These are phyloP conservation scores for Tetanocera ferruginea DNA, from an alignment of 2,888 invertebrate species.

Conservation along the genomic window DNA sequence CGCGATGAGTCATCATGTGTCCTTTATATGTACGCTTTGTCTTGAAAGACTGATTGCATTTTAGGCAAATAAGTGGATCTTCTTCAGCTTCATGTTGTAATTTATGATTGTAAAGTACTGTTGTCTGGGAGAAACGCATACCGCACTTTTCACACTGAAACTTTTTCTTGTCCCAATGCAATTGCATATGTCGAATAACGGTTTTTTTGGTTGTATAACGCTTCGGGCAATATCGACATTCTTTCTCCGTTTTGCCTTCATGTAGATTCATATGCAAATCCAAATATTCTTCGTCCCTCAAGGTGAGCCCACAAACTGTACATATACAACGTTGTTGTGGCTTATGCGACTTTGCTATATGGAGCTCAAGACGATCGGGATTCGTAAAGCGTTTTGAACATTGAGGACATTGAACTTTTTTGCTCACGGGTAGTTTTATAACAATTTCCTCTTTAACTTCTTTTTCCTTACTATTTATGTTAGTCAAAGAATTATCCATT, in stretches of 20 bases:
- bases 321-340: slow-evolving; percentile 52
- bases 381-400: too few species aligned
- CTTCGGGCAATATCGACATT: slow-evolving; percentile 64
- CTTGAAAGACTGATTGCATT: slow-evolving; percentile 64
- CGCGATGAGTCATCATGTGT: slow-evolving; percentile 63
- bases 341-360: slow-evolving; percentile 12
- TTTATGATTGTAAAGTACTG: slow-evolving; percentile 64
- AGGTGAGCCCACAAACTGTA: slow-evolving; percentile 47
- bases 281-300: slow-evolving; percentile 62
- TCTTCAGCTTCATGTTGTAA: slow-evolving; percentile 66
- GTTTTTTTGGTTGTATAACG: slow-evolving; percentile 63
- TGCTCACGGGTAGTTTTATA: too few species aligned
- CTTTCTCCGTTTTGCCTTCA: slow-evolving; percentile 63
- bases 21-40: slow-evolving; percentile 64
- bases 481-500: too few species aligned
- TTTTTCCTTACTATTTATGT: too few species aligned
- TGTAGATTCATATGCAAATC: slow-evolving; percentile 64
- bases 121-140: slow-evolving; percentile 62
- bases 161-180: slow-evolving; percentile 65
- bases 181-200: slow-evolving; percentile 65
- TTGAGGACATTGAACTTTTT: too few species aligned
- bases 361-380: too few species aligned
- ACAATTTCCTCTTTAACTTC: too few species aligned
- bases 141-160: slow-evolving; percentile 67
- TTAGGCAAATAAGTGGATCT: slow-evolving; percentile 60